A percentile compares a stretch with the other conserved stretches of the same genome.
Evolutionary conservation across 37 sponge, comb jelly and placozoan genomes (phyloP).

Genomic region (Chondrilla cf. caribensis): DNA sequence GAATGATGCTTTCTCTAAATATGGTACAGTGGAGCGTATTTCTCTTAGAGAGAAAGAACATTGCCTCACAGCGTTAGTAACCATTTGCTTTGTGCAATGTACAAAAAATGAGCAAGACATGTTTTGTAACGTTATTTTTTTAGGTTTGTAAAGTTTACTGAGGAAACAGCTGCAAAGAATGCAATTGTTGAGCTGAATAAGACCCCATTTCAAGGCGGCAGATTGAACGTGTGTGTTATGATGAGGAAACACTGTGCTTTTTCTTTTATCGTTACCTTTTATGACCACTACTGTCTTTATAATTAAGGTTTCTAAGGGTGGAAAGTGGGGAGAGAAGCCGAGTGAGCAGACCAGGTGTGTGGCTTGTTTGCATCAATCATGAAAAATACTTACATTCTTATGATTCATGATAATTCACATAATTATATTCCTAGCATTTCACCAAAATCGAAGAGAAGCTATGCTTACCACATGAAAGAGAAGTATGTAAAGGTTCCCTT

Average conservation of each 20-base stretch:
- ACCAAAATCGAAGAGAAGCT: too few relatives aligned
- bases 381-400: too few relatives aligned
- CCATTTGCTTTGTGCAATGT: background rate
- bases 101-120: background rate
- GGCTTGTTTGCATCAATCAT: too few relatives aligned
- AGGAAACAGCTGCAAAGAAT: conserved; percentile 25
- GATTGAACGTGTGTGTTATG: background rate
- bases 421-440: too few relatives aligned
- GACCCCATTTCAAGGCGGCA: background rate
- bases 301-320: background rate
- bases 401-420: too few relatives aligned
- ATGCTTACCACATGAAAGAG: too few relatives aligned
- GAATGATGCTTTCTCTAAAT: background rate
- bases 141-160: conserved; percentile 22
- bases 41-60: conserved; percentile 10
- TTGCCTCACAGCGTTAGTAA: conserved; percentile 9
- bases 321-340: background rate
- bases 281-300: background rate
- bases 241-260: background rate
- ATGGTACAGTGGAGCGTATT: conserved; percentile 4
- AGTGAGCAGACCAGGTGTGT: too few relatives aligned
- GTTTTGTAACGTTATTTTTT: background rate
- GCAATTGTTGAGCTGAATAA: conserved; percentile 16
- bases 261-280: background rate
- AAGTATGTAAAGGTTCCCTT: too few relatives aligned